A percentile compares a stretch with the other conserved stretches of the same genome.
These are phyloP conservation scores for Pachycephala philippinensis DNA, from an alignment of 2,113 vertebrate species.

Conservation along the genomic window DNA sequence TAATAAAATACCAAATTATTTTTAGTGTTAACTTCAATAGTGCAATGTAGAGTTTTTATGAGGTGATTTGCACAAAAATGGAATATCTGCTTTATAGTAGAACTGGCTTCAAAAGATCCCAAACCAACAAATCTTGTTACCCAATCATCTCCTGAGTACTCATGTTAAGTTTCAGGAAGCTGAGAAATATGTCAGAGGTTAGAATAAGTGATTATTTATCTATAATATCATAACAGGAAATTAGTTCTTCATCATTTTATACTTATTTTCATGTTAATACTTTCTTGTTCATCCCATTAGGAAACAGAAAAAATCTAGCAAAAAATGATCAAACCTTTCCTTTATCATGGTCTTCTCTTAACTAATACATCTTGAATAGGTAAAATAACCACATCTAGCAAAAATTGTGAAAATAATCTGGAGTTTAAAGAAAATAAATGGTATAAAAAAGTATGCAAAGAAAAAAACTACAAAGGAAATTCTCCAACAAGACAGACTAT, in stretches of 20 bases:
- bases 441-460: accelerated
- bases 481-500: background rate
- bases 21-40: background rate
- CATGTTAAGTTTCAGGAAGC: background rate
- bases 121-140: background rate
- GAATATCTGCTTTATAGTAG: background rate
- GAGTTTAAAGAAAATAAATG: background rate
- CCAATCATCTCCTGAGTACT: background rate
- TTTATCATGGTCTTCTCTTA: background rate
- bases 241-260: background rate
- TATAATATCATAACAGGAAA: background rate
- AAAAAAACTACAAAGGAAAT: background rate
- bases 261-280: background rate
- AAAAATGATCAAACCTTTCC: background rate
- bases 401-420: background rate
- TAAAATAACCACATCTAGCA: background rate
- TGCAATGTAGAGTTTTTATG: background rate
- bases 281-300: background rate
- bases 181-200: background rate
- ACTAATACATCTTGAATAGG: background rate
- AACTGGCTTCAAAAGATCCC: background rate
- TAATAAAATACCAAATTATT: background rate
- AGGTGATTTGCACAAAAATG: background rate
- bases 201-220: background rate
- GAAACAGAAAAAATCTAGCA: background rate